Percentiles rank a stretch among this genome's conserved stretches.
Conservation (phyloP, 1,140 invertebrate genomes). For the Thaumetopoea pityocampa region DNA sequence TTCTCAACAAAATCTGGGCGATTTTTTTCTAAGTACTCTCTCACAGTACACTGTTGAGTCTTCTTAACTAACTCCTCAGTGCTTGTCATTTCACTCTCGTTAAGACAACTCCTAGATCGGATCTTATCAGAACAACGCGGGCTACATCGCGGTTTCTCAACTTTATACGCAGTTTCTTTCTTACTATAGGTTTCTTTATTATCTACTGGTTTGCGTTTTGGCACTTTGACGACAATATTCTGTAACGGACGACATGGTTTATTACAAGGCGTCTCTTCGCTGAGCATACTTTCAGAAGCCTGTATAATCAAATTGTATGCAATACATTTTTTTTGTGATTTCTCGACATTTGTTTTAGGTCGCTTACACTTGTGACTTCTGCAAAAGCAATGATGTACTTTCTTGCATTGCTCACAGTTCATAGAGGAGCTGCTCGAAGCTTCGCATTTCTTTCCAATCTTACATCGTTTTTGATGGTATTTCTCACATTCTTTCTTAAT, state of each 20-base stretch:
- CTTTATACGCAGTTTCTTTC: conserved; percentile 41
- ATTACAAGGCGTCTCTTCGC: conserved; percentile 37
- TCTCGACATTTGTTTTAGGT: conserved; percentile 30
- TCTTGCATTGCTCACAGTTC: conserved; percentile 47
- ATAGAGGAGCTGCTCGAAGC: conserved; percentile 50
- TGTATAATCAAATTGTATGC: conserved; percentile 71
- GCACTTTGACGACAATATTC: conserved; percentile 64
- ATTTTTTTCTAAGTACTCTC: conserved; percentile 65
- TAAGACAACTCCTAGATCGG: conserved; percentile 44
- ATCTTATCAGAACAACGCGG: conserved; percentile 19
- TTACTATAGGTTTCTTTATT: background rate
- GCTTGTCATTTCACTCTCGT: conserved; percentile 53
- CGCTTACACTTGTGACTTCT: conserved; percentile 40
- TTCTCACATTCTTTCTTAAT: conserved; percentile 64
- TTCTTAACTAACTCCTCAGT: conserved; percentile 38
- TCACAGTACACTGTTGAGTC: conserved; percentile 41
- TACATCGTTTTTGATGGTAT: conserved; percentile 56
- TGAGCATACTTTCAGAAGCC: conserved; percentile 62
- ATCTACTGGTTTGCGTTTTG: conserved; percentile 6
- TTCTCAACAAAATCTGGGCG: conserved; percentile 63
- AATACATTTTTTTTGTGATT: conserved; percentile 54
- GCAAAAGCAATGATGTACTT: conserved; percentile 42
- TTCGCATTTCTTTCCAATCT: conserved; percentile 39
- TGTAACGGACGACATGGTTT: conserved; percentile 33
- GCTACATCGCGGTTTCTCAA: conserved; percentile 33